A percentile compares a stretch with the other conserved stretches of the same genome.
Conservation (phyloP, 2,797 vertebrate genomes). For the Tachyglossus aculeatus region DNA sequence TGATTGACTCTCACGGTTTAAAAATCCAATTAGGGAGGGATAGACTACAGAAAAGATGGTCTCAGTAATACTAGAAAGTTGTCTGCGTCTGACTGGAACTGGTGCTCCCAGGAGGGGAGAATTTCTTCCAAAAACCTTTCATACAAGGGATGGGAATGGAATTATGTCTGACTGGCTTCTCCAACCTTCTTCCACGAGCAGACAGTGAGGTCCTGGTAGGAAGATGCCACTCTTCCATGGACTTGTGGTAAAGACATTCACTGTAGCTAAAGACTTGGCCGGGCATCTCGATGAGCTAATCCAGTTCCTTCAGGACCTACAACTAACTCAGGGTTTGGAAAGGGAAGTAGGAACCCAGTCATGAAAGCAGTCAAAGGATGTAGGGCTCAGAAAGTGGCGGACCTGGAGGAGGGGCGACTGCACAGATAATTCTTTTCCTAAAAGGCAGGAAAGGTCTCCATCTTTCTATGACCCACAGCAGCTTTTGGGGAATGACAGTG, state of each 20-base stretch:
- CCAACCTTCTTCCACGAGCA: conserved; percentile 4
- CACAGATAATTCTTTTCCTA: conserved; percentile 27
- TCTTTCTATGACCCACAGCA: conserved; percentile 15
- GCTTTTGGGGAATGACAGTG: conserved; percentile 1
- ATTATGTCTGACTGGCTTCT: conserved; percentile 7
- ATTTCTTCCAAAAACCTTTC: not conserved
- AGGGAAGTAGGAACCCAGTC: conserved; percentile 14
- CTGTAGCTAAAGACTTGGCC: not conserved
- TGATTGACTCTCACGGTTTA: too few relatives aligned
- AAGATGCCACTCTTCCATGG: not conserved
- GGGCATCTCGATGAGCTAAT: not conserved
- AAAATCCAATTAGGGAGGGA: too few relatives aligned
- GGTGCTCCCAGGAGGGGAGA: not conserved
- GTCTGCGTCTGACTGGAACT: not conserved
- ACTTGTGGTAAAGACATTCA: not conserved
- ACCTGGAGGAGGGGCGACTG: conserved; percentile 13
- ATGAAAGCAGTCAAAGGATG: conserved; percentile 4
- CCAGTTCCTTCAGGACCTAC: not conserved
- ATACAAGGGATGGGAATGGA: not conserved
- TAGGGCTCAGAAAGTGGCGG: conserved; percentile 10
- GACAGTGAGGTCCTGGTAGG: not conserved
- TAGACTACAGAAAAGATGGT: not conserved
- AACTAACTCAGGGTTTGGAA: conserved; percentile 13
- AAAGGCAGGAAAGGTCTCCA: conserved; percentile 17
- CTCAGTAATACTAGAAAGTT: conserved; percentile 6